Conservation (phyloP, 2,888 invertebrate species). For the Pomacea canaliculata region DNA sequence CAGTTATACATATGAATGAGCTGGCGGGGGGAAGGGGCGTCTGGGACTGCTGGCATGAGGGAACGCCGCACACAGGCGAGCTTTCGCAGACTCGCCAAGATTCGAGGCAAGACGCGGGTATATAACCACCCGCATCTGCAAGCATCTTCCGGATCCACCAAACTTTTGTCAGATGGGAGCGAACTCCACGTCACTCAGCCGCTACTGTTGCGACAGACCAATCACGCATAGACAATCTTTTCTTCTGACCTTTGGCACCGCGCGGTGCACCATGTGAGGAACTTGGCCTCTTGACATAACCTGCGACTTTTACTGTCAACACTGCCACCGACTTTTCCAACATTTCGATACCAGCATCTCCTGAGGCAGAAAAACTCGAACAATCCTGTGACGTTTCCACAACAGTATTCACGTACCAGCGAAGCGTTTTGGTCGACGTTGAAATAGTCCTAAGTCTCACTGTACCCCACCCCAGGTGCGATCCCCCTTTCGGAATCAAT, state of each 20-base stretch:
- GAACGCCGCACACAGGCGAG: neutral
- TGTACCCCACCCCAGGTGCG: constrained; percentile 4
- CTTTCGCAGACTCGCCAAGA: neutral
- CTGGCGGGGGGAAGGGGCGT: neutral
- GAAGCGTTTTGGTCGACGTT: neutral
- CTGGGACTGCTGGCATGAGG: constrained; percentile 20
- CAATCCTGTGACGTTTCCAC: neutral
- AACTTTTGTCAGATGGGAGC: neutral
- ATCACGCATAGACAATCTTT: neutral
- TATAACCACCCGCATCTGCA: constrained; percentile 13
- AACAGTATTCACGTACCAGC: neutral
- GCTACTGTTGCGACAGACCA: too few relatives aligned
- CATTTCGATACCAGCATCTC: neutral
- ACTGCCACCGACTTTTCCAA: neutral
- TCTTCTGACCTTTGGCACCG: neutral
- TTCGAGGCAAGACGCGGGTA: constrained; percentile 9
- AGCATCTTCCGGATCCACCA: constrained; percentile 26
- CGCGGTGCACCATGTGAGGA: neutral
- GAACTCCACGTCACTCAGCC: too few relatives aligned
- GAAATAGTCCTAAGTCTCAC: neutral
- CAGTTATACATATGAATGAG: constrained; percentile 30
- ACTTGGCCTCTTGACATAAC: neutral
- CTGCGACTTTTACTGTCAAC: neutral
- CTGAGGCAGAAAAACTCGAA: neutral
- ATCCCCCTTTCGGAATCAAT: constrained; percentile 21